A percentile compares a stretch with the other conserved stretches of the same genome.
Conservation (phyloP, 1,140 invertebrate genomes). For the Drosophila teissieri region DNA sequence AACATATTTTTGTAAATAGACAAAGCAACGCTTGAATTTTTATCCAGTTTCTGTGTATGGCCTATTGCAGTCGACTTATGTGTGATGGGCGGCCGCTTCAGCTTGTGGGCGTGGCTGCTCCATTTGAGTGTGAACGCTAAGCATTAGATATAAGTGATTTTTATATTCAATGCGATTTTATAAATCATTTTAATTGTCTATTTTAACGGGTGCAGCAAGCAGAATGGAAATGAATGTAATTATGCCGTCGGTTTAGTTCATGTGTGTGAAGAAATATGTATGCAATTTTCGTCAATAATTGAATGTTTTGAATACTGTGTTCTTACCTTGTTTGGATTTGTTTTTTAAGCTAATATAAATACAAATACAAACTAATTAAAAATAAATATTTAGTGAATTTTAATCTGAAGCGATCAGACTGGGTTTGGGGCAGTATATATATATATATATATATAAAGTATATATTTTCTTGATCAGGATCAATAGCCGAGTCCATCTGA, state of each 20-base stretch:
- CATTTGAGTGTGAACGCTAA: conserved; percentile 77
- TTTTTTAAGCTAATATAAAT: conserved; percentile 81
- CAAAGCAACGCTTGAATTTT: conserved; percentile 72
- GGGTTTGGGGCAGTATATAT: too few species aligned
- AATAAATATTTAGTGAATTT: conserved; percentile 49
- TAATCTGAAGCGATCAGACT: too few species aligned
- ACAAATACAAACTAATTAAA: conserved; percentile 81
- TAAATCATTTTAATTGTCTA: conserved; percentile 83
- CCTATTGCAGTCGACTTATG: conserved; percentile 54
- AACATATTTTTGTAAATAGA: conserved; percentile 80
- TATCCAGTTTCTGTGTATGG: conserved; percentile 65
- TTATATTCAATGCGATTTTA: conserved; percentile 80
- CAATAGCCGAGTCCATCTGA: too few species aligned
- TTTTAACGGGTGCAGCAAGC: conserved; percentile 64
- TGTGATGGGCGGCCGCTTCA: conserved; percentile 36
- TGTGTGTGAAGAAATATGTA: conserved; percentile 70
- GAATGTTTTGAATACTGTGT: conserved; percentile 77
- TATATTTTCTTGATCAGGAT: too few species aligned
- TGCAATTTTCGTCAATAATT: conserved; percentile 81
- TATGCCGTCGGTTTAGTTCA: conserved; percentile 67
- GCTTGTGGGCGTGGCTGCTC: conserved; percentile 45
- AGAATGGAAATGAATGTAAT: conserved; percentile 10
- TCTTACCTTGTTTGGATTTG: conserved; percentile 73
- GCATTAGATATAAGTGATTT: conserved; percentile 78
- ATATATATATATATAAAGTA: too few species aligned